Conservation (phyloP, 1,140 invertebrate species). For the Pseudomyrmex gracilis region DNA sequence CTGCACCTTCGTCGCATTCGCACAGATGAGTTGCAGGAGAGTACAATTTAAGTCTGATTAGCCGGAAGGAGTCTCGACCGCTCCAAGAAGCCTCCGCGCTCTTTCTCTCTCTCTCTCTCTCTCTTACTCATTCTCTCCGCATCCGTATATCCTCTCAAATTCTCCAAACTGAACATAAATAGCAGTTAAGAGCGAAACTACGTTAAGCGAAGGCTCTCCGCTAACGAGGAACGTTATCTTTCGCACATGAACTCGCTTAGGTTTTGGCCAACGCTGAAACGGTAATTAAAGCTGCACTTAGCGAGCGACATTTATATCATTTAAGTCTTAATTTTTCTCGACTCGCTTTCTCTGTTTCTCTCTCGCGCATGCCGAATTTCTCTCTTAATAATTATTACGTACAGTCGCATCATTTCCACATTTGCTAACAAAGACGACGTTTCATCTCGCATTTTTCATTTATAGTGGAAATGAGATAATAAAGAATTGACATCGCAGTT, state of each 20-base stretch:
- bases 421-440: slow-evolving; percentile 9
- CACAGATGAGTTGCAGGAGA: slow-evolving; percentile 36
- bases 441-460: background rate
- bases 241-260: slow-evolving; percentile 53
- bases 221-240: slow-evolving; percentile 52
- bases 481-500: no score
- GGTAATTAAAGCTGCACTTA: slow-evolving; percentile 58
- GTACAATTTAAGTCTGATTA: slow-evolving; percentile 61
- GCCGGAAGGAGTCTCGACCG: slow-evolving; percentile 35
- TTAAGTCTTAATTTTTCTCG: slow-evolving; percentile 55
- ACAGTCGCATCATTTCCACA: background rate
- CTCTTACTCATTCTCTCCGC: background rate
- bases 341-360: slow-evolving; percentile 6
- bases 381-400: slow-evolving; percentile 37
- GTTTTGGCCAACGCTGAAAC: slow-evolving; percentile 45
- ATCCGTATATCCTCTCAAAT: slow-evolving; percentile 59
- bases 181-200: slow-evolving; percentile 60
- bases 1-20: slow-evolving; percentile 17
- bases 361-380: background rate
- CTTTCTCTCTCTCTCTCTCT: no score
- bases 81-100: slow-evolving; percentile 45
- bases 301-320: slow-evolving; percentile 45
- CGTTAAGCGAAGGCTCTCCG: slow-evolving; percentile 53
- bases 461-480: background rate
- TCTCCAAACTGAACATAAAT: slow-evolving; percentile 62